A percentile compares a stretch with the other conserved stretches of the same genome.
Evolutionary conservation across 2,888 invertebrate genomes (phyloP).

Genomic region (Polydrusus tereticollis): DNA sequence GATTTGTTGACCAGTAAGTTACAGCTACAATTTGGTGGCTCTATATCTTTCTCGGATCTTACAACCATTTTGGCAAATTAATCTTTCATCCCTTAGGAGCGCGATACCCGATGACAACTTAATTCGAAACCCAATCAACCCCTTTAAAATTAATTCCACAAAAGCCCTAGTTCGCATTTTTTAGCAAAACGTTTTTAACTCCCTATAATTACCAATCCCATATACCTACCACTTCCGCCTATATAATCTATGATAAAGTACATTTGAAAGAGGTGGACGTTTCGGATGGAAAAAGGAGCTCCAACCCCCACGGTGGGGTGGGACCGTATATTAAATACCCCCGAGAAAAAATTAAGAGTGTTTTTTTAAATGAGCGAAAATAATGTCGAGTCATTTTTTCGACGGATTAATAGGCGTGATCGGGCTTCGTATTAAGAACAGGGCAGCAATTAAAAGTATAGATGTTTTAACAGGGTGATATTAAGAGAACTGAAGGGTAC

Average conservation of each 20-base stretch:
- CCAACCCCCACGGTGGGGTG: neutral
- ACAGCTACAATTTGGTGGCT: too few relatives aligned
- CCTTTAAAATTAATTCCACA: neutral
- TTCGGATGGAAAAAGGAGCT: neutral
- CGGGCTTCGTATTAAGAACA: constrained; percentile 1
- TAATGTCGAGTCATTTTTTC: constrained; percentile 32
- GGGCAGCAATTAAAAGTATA: constrained; percentile 20
- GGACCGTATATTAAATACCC: neutral
- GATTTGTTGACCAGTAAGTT: too few relatives aligned
- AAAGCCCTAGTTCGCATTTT: neutral
- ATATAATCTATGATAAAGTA: constrained; percentile 3
- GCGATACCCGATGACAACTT: neutral
- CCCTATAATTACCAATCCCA: constrained; percentile 18
- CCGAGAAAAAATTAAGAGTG: constrained; percentile 22
- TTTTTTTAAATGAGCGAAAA: constrained; percentile 21
- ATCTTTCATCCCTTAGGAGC: neutral
- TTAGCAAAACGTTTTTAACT: constrained; percentile 9
- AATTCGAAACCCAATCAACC: neutral
- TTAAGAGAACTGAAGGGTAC: constrained; percentile 13
- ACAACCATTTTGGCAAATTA: neutral
- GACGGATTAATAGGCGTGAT: constrained; percentile 20
- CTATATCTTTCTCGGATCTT: too few relatives aligned
- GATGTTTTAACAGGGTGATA: constrained; percentile 24
- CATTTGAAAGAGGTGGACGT: constrained; percentile 20
- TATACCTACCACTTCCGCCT: neutral